Evolutionary conservation across 2,797 vertebrate genomes (phyloP), one percentile per base, ranked within the genome.

Genomic region (Galagoides demidoff): DNA sequence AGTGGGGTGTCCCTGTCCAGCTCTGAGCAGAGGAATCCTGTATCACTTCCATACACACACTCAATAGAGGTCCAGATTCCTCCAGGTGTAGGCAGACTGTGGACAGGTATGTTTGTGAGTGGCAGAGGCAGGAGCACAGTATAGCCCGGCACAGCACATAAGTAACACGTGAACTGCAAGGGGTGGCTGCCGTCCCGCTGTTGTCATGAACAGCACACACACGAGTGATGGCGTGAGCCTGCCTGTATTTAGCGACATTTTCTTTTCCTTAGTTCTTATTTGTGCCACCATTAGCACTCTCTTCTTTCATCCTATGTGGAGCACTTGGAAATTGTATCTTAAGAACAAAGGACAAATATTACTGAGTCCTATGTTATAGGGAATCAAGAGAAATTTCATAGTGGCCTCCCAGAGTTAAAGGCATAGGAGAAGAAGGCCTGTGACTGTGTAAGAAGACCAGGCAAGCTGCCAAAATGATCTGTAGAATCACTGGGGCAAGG

Each of bases 171-270:
- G 68, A 59, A 45, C 27, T 16, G 16, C 5, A 37, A 29, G 23
- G 8, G 25, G 7, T 14, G 34, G 17, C 20, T 20, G 23, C 19
- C 7, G 0, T 66, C 59, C 34, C 64, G 2, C 71, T 27, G 2
- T 14, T 78, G 20, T 12, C 11, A 12, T 5, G 10, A 70, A 66
- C 37, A 17, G 2, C 1, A 66, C 0, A 13, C 52, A 78, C 49
- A 77, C 0, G 39, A 22, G 4, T 3, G n/a, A 0, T 23, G 25
- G 2, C 20, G 4, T 20, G 23, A 20, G 2, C 6, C 0, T 7
- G 29, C 8, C 27, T 37, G 9, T 34, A 22, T 0, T 0, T 13
- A 17, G 4, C 9, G 7, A 25, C 34, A 16, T 27, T 31, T 90
- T 25, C 14, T 4, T 8, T 7, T 1, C 16, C 17, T 71, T 20